phyloP scores from a whole-genome alignment of 2,888 invertebrate genomes.

The Dicyrtoma fusca region DNA sequence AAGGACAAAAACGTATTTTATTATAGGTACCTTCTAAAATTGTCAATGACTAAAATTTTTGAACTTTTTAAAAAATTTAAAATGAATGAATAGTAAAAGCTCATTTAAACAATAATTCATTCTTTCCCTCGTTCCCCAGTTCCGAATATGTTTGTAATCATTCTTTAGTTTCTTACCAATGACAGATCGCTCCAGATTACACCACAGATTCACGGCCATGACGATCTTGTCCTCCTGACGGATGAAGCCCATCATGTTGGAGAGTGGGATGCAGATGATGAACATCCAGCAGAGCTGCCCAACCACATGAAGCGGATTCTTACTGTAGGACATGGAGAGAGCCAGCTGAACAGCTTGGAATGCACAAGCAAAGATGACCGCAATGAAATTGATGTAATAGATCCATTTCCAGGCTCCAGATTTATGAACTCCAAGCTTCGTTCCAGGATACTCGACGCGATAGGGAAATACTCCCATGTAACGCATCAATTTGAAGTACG shows the following conservation, averaged over 20 bases:
- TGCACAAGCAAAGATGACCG: conserved; percentile 45
- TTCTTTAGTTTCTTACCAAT: conserved; percentile 53
- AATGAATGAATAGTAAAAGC: background rate
- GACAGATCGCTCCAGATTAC: conserved; percentile 51
- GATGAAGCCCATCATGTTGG: conserved; percentile 50
- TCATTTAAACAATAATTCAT: too few species aligned
- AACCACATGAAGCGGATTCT: conserved; percentile 52
- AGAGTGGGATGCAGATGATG: conserved; percentile 51
- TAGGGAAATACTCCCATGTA: conserved; percentile 52
- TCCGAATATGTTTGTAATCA: too few species aligned
- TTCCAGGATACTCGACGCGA: conserved; percentile 49
- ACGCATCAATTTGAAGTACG: conserved; percentile 52
- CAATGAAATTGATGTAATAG: conserved; percentile 55
- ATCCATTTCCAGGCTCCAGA: conserved; percentile 53
- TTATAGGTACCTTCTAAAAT: too few species aligned
- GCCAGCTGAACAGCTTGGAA: conserved; percentile 52
- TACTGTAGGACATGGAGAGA: conserved; percentile 53
- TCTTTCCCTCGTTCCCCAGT: too few species aligned
- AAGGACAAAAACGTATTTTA: too few species aligned
- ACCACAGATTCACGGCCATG: conserved; percentile 50
- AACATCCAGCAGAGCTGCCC: conserved; percentile 56
- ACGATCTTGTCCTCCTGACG: conserved; percentile 52
- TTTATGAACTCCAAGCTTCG: conserved; percentile 48
- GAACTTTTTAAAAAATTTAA: background rate
- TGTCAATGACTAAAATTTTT: background rate